Evolutionary conservation across 2,113 vertebrate genomes (phyloP).

Genomic region (Megalops atlanticus): DNA sequence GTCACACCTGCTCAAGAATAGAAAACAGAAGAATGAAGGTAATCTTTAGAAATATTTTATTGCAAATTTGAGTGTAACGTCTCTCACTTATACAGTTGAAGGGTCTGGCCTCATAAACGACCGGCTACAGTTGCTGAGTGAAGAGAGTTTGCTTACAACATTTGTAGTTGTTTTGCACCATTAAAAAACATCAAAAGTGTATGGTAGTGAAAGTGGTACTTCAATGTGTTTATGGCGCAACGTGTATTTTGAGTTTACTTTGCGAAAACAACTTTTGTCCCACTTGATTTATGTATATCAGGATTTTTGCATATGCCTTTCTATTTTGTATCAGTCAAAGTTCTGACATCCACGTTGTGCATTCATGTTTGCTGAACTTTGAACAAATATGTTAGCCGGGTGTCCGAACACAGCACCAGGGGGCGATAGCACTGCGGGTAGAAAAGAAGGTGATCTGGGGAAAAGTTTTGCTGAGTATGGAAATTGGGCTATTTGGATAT

Average conservation of each 20-base stretch:
- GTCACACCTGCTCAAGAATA: constrained; percentile 45
- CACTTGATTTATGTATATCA: background rate
- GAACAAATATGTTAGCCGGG: constrained; percentile 14
- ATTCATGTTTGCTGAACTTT: constrained; percentile 19
- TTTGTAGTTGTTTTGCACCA: background rate
- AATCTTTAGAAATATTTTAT: constrained; percentile 25
- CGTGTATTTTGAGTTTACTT: background rate
- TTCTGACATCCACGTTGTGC: background rate
- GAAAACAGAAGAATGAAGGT: constrained; percentile 47
- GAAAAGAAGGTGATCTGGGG: constrained; percentile 1
- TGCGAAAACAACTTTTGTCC: background rate
- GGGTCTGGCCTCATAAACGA: background rate
- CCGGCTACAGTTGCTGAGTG: background rate
- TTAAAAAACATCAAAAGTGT: background rate
- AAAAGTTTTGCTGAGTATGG: background rate
- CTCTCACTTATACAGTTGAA: background rate
- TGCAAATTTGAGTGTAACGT: background rate
- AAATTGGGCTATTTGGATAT: constrained; percentile 6
- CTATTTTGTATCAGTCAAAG: background rate
- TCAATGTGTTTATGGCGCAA: background rate
- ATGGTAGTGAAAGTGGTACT: background rate
- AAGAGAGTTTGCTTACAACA: background rate
- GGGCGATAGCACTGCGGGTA: constrained; percentile 17
- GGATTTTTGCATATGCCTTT: background rate
- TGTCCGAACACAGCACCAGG: constrained; percentile 15